These are phyloP conservation scores for Isaurus tuberculatus DNA, from an alignment of 92 coral and sea anemone species.

Conservation along the genomic window DNA sequence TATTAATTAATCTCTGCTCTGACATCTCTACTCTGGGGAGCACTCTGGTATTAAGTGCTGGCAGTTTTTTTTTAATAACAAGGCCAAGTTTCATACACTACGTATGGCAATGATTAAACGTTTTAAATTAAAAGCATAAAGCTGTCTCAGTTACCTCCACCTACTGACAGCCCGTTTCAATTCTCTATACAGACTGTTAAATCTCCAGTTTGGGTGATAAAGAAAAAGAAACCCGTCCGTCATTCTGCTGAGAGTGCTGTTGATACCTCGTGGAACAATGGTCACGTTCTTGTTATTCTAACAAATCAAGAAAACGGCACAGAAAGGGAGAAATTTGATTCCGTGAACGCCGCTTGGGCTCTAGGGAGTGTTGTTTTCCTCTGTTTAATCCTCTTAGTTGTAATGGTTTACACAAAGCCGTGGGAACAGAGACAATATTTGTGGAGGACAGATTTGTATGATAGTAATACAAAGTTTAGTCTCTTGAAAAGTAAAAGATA, in stretches of 20 bases:
- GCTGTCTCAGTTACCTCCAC: too few relatives aligned
- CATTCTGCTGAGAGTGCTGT: slow-evolving; percentile 33
- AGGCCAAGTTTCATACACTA: too few relatives aligned
- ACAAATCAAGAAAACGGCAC: slow-evolving; percentile 54
- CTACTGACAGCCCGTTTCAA: background rate
- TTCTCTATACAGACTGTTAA: slow-evolving; percentile 2
- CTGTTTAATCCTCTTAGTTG: slow-evolving; percentile 71
- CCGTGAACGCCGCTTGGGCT: slow-evolving; percentile 97
- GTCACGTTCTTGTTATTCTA: slow-evolving; percentile 65
- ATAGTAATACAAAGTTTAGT: slow-evolving; percentile 88
- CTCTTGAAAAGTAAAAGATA: slow-evolving; percentile 70
- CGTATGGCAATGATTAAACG: too few relatives aligned
- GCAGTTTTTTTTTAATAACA: too few relatives aligned
- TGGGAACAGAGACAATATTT: slow-evolving; percentile 93
- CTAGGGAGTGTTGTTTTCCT: slow-evolving; percentile 89
- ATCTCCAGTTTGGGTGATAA: background rate
- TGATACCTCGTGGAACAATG: slow-evolving; percentile 50
- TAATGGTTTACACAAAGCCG: slow-evolving; percentile 83
- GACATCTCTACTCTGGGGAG: too few relatives aligned
- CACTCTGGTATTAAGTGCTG: too few relatives aligned
- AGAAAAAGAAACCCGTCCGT: slow-evolving; percentile 25
- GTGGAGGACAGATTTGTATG: slow-evolving; percentile 80
- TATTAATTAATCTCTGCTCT: too few relatives aligned
- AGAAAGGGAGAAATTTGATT: slow-evolving; percentile 73
- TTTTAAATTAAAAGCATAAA: too few relatives aligned